phyloP scores from a whole-genome alignment of 2,888 invertebrate genomes.

The Crossocerus cetratus region DNA sequence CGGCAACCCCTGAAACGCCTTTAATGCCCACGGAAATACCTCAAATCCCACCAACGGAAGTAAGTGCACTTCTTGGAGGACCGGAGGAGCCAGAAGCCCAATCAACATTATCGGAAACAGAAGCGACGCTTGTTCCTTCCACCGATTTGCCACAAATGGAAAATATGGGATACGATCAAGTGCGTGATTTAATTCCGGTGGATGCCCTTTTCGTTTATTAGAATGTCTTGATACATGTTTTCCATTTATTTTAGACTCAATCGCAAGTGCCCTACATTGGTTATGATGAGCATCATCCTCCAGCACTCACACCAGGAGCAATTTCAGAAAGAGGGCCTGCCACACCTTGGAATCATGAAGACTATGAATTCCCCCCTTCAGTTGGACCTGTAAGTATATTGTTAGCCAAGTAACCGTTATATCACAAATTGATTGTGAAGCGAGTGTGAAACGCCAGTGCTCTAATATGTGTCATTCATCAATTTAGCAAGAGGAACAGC shows the following conservation, averaged over 20 bases:
- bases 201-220: too few relatives aligned
- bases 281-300: slow-evolving; percentile 83
- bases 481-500: slow-evolving; percentile 85
- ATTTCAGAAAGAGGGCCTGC: slow-evolving; percentile 80
- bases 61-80: slow-evolving; percentile 53
- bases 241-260: slow-evolving; percentile 58
- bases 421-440: background rate
- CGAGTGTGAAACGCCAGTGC: background rate
- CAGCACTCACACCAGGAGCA: slow-evolving; percentile 81
- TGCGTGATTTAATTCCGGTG: slow-evolving; percentile 47
- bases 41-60: slow-evolving; percentile 70
- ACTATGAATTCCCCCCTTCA: slow-evolving; percentile 89
- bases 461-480: background rate
- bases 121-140: slow-evolving; percentile 72
- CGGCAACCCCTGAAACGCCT: slow-evolving; percentile 73
- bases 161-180: slow-evolving; percentile 82
- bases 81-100: slow-evolving; percentile 71
- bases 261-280: slow-evolving; percentile 83
- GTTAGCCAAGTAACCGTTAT: slow-evolving; percentile 16
- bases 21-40: slow-evolving; percentile 72
- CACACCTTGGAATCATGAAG: slow-evolving; percentile 84
- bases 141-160: slow-evolving; percentile 79
- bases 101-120: slow-evolving; percentile 79
- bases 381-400: slow-evolving; percentile 85
- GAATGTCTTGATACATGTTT: slow-evolving; percentile 4